Base-by-base conservation (phyloP, 2,797 vertebrate species). In the Pipistrellus nathusii region DNA sequence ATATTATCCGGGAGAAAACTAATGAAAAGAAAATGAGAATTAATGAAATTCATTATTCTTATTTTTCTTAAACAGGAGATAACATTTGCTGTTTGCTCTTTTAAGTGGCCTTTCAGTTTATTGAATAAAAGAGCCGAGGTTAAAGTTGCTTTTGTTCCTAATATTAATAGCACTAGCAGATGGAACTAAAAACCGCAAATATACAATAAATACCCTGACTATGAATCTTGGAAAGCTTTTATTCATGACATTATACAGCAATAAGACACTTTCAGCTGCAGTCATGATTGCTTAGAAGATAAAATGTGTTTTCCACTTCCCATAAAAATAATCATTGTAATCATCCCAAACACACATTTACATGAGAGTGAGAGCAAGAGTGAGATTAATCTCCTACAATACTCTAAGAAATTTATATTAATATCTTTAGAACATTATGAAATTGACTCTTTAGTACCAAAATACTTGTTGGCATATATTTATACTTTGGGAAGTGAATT, bases 401-500 rank as follows among this genome's bases (percentile, higher is more conserved):
- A 20, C 46, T 78, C 72, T 64, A 48, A 80, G 23, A 69, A 9
- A 84, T 80, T 41, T 62, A 78, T 53, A 41, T 44, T 84, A 81
- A 32, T 12, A 83, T 11, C 5, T 85, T 91, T 77, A 48, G 53
- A 86, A 35, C 51, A 87, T 66, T 88, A 27, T 48, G 38, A 96
- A 66, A 18, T 62, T 69, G n/a, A 55, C 17, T 44, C 75, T 95
- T 66, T 75, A 81, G 62, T 83, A 35, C 11, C 13, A 38, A 73
- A 95, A 64, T 6, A 81, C 35, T 93, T 68, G 18, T 27, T 81
- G 27, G 21, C 8, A 72, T 72, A 4, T 62, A 78, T 80, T 80
- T 80, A 35, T 73, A 80, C 21, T 80, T 85, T 80, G 57, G 71
- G 4, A 17, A 94, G 5, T 59, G 27, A 46, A 32, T 64, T 86